A percentile compares a stretch with the other conserved stretches of the same genome.
phyloP scores from a whole-genome alignment of 2,888 invertebrate genomes.

The Heteromurus nitidus region DNA sequence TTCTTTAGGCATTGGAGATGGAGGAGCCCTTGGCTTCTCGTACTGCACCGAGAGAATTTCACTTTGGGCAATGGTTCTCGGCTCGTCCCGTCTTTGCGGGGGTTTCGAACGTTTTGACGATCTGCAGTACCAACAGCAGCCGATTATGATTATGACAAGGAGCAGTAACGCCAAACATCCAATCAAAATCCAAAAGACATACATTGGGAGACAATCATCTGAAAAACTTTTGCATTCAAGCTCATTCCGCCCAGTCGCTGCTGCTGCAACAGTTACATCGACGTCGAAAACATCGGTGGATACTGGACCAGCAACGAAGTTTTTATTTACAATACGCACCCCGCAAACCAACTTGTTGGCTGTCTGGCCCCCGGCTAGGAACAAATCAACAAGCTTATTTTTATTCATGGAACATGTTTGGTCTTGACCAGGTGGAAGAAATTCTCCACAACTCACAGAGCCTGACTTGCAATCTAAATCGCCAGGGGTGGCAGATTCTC shows the following conservation, averaged over 20 bases:
- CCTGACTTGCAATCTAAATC: constrained; percentile 3
- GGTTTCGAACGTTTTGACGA: neutral
- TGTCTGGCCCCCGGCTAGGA: neutral
- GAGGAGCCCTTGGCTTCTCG: neutral
- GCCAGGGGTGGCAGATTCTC: neutral
- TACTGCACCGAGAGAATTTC: constrained; percentile 23
- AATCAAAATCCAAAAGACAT: constrained; percentile 65
- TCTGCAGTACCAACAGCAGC: constrained; percentile 38
- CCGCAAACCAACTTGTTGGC: neutral
- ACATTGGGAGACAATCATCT: constrained; percentile 64
- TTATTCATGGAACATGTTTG: constrained; percentile 55
- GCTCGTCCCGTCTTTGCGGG: neutral
- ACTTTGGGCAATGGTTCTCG: neutral
- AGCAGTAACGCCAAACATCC: constrained; percentile 53
- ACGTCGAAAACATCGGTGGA: neutral
- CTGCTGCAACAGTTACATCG: neutral
- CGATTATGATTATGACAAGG: constrained; percentile 39
- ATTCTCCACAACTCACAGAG: neutral
- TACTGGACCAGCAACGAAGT: neutral
- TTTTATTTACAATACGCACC: constrained; percentile 14
- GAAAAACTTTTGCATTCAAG: constrained; percentile 44
- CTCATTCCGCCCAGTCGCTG: neutral
- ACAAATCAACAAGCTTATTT: constrained; percentile 12
- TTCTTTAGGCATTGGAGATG: neutral
- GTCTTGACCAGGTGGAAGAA: neutral